Evolutionary conservation across 2,797 vertebrate genomes (phyloP), one percentile per base, ranked within the genome.

Genomic region (Bovichtus diacanthus): DNA sequence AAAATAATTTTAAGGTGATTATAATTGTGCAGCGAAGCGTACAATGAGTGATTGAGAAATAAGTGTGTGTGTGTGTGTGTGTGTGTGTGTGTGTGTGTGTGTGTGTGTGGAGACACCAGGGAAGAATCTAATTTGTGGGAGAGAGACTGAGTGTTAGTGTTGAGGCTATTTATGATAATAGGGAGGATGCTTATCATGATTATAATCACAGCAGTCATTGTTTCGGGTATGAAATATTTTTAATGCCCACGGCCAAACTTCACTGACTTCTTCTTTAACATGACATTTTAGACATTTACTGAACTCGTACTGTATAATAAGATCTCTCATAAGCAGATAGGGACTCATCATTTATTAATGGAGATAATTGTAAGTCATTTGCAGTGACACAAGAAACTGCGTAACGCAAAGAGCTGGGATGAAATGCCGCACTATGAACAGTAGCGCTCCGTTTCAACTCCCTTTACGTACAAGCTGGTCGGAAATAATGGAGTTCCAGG

Each of bases 1-100:
- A 60, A 92, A 93, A 93, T 92, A 71, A 91, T 91, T 93, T 92
- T 89, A 89, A 90, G 91, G 89, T 93, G 91, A 93, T 94, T 94
- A 92, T 90, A 92, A 93, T 92, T 91, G 93, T 89, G 86, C 91
- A 81, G 80, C 31, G 67, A 68, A 77, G 91, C 90, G 58, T 87
- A 73, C 71, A 86, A 81, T 78, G 87, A 86, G 84, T 93, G 92
- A 93, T 92, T 92, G 88, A 92, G 90, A 88, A 88, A 87, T 73
- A 78, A 80, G 81, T 78, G 87, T 80, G n/a, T 66, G 69, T 59
- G 43, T 63, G 34, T 8, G 58, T 25, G 55, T 16, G 39, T 62
- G 67, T 44, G 34, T 39, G 38, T 44, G 78, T 23, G 51, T 53
- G 44, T 59, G 53, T 60, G 43, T 11, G 53, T 18, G 23, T 21